These are phyloP conservation scores for Phocoena sinus DNA, from an alignment of 2,113 vertebrate species.

Conservation along the genomic window DNA sequence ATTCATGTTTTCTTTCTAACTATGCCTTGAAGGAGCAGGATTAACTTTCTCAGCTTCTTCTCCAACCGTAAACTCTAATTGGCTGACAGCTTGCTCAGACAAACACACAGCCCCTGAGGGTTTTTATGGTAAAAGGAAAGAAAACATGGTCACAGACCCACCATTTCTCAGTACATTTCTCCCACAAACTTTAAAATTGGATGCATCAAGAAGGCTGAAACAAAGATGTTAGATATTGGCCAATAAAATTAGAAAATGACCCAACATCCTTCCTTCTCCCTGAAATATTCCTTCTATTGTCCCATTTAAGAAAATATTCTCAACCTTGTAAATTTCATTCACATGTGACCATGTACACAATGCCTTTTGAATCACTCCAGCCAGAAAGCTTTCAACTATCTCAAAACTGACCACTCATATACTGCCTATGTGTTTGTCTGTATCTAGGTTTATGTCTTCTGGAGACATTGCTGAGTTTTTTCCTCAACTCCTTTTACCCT, in stretches of 20 bases:
- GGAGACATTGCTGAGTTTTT: background rate
- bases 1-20: conserved; percentile 76
- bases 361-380: background rate
- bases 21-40: conserved; percentile 73
- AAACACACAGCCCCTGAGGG: conserved; percentile 68
- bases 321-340: background rate
- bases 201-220: conserved; percentile 33
- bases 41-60: conserved; percentile 73
- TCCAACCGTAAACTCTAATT: conserved; percentile 72
- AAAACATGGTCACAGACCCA: conserved; percentile 65
- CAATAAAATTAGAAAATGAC: conserved; percentile 38
- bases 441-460: background rate
- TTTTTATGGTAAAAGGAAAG: conserved; percentile 67
- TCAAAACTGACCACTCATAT: background rate
- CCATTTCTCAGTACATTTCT: conserved; percentile 48
- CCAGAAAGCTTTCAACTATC: background rate
- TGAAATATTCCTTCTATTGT: background rate
- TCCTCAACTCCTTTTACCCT: background rate
- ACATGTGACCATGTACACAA: background rate
- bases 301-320: background rate
- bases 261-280: background rate
- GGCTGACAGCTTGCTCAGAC: conserved; percentile 74
- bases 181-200: conserved; percentile 54
- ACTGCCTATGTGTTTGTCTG: background rate
- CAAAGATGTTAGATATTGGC: background rate